These are phyloP conservation scores for Diploptera punctata DNA, from an alignment of 2,888 invertebrate genomes.

Conservation along the genomic window DNA sequence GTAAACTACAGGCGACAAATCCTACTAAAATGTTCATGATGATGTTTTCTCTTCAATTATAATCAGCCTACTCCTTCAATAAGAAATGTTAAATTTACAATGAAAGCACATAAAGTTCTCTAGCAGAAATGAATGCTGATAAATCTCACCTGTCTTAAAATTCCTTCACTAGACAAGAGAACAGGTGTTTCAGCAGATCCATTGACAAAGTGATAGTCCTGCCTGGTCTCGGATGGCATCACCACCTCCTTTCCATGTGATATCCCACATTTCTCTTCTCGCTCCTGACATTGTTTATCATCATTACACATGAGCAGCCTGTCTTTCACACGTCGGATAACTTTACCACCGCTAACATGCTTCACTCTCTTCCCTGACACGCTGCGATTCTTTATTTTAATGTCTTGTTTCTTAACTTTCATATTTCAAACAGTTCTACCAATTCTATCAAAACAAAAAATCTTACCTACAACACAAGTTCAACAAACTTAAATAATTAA, in stretches of 20 bases:
- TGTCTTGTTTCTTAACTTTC: constrained; percentile 10
- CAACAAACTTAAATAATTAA: too few relatives aligned
- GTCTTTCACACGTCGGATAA: not conserved
- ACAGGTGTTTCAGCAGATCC: not conserved
- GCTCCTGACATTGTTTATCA: not conserved
- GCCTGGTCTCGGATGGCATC: not conserved
- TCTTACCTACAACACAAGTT: too few relatives aligned
- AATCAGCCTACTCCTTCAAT: too few relatives aligned
- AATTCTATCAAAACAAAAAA: too few relatives aligned
- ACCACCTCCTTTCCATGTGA: not conserved
- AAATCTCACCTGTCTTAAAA: not conserved
- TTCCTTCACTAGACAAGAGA: not conserved
- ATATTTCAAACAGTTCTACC: not conserved
- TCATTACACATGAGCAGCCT: too few relatives aligned
- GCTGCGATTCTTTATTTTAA: not conserved
- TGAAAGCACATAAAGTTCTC: too few relatives aligned
- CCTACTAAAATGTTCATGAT: too few relatives aligned
- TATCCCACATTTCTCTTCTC: not conserved
- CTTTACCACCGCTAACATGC: not conserved
- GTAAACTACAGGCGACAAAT: too few relatives aligned
- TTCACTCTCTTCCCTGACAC: not conserved
- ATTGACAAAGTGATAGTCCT: not conserved
- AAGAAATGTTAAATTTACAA: too few relatives aligned
- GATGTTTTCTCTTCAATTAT: too few relatives aligned
- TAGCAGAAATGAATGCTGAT: too few relatives aligned